Evolutionary conservation across 2,888 invertebrate genomes (phyloP).

Genomic region (Tipula unca): DNA sequence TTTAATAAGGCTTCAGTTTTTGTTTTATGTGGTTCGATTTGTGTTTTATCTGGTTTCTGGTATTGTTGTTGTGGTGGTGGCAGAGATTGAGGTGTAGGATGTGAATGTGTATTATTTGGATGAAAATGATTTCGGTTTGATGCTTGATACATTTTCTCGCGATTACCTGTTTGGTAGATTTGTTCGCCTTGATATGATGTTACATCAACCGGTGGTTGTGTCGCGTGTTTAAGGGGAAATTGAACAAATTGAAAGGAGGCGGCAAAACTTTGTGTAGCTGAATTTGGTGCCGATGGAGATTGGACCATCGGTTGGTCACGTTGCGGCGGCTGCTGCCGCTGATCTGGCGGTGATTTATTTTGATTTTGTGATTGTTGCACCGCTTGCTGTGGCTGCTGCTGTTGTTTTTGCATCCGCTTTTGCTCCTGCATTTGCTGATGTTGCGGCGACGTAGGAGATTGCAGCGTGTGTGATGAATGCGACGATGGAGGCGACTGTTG

Average conservation of each 20-base stretch:
- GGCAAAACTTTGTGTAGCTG: conserved; percentile 19
- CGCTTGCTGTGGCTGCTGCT: not conserved
- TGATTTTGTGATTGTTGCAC: conserved; percentile 19
- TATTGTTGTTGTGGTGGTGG: conserved; percentile 48
- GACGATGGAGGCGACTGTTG: conserved; percentile 32
- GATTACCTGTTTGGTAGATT: conserved; percentile 38
- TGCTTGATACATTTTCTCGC: conserved; percentile 51
- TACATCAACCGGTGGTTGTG: conserved; percentile 21
- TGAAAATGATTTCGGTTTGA: conserved; percentile 49
- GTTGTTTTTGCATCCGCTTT: conserved; percentile 39
- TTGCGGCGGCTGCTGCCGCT: conserved; percentile 25
- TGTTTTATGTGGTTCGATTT: conserved; percentile 54
- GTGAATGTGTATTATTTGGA: conserved; percentile 30
- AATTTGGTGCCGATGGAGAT: not conserved
- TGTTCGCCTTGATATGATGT: conserved; percentile 34
- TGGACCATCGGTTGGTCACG: conserved; percentile 15
- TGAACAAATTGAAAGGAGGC: conserved; percentile 24
- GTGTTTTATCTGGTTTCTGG: conserved; percentile 56
- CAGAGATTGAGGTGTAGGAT: conserved; percentile 33
- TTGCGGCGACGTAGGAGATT: conserved; percentile 28
- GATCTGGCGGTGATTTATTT: not conserved
- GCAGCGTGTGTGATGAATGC: conserved; percentile 32
- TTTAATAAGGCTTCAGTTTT: conserved; percentile 55
- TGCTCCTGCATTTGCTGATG: conserved; percentile 47
- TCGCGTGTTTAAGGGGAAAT: not conserved